Percentiles rank a stretch among this genome's conserved stretches.
Conservation (phyloP, 2,888 invertebrate genomes). For the Ischnura elegans region DNA sequence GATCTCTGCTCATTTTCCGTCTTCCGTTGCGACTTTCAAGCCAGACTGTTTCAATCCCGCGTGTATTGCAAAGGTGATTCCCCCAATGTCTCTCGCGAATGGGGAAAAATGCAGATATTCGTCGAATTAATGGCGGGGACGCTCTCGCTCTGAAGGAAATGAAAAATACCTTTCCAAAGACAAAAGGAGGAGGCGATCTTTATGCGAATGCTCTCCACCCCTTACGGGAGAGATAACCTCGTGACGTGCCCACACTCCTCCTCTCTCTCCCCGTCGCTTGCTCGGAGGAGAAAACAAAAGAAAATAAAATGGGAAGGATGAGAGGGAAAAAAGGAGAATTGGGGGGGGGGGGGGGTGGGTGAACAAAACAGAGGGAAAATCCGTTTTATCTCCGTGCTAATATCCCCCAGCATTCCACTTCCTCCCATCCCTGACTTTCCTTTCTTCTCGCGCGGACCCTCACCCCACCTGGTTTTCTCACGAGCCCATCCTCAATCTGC, state of each 20-base stretch:
- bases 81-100: background rate
- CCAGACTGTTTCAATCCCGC: background rate
- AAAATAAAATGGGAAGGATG: background rate
- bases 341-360: background rate
- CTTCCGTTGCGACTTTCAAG: background rate
- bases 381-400: slow-evolving; percentile 43
- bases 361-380: slow-evolving; percentile 26
- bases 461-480: slow-evolving; percentile 6
- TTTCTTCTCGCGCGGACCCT: background rate
- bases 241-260: background rate
- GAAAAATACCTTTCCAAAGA: background rate
- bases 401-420: slow-evolving; percentile 48
- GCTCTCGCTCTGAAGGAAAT: background rate
- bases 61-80: background rate
- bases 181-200: background rate
- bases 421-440: background rate
- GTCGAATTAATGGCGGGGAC: background rate
- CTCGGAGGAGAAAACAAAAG: background rate
- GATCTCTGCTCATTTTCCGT: background rate
- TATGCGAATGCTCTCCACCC: slow-evolving; percentile 1
- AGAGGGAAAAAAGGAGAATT: too few species aligned
- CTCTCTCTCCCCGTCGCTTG: background rate
- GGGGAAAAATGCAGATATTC: background rate
- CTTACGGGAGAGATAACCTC: background rate
- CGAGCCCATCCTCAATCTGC: slow-evolving; percentile 30